Base-by-base conservation (phyloP, 2,797 vertebrate species). In the Paramormyrops hopkinsi region DNA sequence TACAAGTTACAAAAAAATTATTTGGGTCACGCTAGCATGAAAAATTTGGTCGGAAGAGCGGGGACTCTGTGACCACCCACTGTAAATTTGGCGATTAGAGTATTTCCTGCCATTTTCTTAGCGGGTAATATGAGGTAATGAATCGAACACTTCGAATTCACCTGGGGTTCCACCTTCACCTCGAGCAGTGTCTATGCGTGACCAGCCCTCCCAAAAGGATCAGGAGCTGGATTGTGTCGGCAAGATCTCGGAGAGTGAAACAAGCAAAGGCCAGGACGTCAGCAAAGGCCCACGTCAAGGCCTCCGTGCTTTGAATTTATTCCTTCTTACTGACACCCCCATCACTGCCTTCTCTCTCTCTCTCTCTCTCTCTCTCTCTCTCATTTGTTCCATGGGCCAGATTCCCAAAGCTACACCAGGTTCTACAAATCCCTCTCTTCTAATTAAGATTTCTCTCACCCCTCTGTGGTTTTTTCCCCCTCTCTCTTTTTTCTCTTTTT, bases 361-460 rank as follows among this genome's bases (percentile, higher is more conserved):
- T 54, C 79, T 56, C 44, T 54, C 51, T 90, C 69, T 59, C 86
- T 91, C 56, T 82, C 90, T 89, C 29, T 33, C 41, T 53, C 56
- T 90, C 69, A 2, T 92, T 90, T 90, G 92, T 93, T 94, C 93
- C 92, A 94, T 93, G 93, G 94, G 94, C 91, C 90, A 91, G 88
- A 92, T 92, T 92, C 94, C 93, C 90, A 93, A 93, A 93, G 93
- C 95, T 92, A 91, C 93, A 91, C 92, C 93, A 88, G 91, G 88
- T 92, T 91, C 88, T 91, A 89, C 93, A 95, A 96, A 95, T 94
- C 95, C 93, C 92, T 91, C 93, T 92, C 91, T 93, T 94, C 95
- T 96, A 96, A 96, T 96, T 96, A 96, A 96, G 95, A 96, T 95
- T 96, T 96, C 95, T 95, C 94, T 95, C 95, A 91, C 92, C 90